Conservation (phyloP, 92 coral and sea anemone genomes). For the Pocillopora meandrina region DNA sequence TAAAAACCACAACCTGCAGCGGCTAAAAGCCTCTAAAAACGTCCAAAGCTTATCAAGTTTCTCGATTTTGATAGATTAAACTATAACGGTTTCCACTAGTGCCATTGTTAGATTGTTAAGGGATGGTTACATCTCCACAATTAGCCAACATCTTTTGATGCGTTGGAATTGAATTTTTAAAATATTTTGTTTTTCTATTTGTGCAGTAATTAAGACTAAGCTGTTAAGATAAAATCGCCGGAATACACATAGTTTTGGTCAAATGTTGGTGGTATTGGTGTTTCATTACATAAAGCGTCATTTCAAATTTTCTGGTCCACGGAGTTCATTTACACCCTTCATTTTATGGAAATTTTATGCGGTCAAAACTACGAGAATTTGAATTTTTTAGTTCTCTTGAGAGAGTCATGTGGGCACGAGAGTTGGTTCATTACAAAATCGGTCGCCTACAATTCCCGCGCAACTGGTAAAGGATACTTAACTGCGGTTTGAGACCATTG, state of each 20-base stretch:
- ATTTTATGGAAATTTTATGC: conserved; percentile 23
- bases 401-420: no score
- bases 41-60: no score
- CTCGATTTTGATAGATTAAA: no score
- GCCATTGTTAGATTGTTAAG: no score
- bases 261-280: neutral
- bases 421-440: no score
- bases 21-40: neutral
- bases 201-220: neutral
- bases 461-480: no score
- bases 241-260: neutral
- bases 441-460: no score
- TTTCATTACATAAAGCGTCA: neutral
- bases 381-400: neutral
- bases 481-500: no score
- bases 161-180: neutral
- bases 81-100: no score
- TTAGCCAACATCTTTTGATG: no score
- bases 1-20: neutral
- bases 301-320: neutral
- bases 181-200: neutral
- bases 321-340: conserved; percentile 2
- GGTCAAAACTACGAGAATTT: neutral
- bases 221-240: neutral
- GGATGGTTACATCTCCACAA: no score